Base-by-base conservation (phyloP, 2,113 vertebrate genomes). In the Micronycteris hirsuta region DNA sequence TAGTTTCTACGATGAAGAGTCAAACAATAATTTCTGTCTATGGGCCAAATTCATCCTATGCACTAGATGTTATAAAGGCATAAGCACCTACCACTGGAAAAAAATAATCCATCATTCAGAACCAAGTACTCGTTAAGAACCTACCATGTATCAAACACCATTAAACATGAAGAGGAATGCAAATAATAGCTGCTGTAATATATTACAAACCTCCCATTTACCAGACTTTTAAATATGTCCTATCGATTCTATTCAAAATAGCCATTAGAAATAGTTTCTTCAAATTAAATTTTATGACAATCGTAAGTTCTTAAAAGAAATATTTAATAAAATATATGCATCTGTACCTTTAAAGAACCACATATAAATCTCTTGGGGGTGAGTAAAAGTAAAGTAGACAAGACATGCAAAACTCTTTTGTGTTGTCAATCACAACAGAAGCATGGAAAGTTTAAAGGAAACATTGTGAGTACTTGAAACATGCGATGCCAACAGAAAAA, bases 401-500 rank as follows among this genome's bases (percentile, higher is more conserved):
- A 96, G 61, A 90, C 36, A 86, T 49, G 87, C 67, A 96, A 82
- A 95, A 93, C 82, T 91, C 93, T 94, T 96, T 86, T 95, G 93
- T 97, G 87, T 90, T 92, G 36, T 96, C 85, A 96, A n/a, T 95
- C 84, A 95, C 91, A 97, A 96, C 89, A 93, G 91, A 96, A 94
- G 20, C 85, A 89, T 71, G 63, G 61, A 91, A 96, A 96, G 91
- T 73, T 93, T 93, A 82, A 92, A 88, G 81, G 92, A 61, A 96
- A 94, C 96, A 96, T 94, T 92, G 90, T 97, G 77, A 92, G 92
- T 82, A 82, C 85, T 97, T 97, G 85, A 97, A 96, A 96, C 96
- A 96, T 54, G 65, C 8, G 0, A 94, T 63, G 82, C 67, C 86
- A 95, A 93, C 93, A 87, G 54, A 92, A 89, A 97, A 97, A 68